Base-by-base conservation (phyloP, 2,113 vertebrate genomes). In the Oxygymnocypris stewartii region DNA sequence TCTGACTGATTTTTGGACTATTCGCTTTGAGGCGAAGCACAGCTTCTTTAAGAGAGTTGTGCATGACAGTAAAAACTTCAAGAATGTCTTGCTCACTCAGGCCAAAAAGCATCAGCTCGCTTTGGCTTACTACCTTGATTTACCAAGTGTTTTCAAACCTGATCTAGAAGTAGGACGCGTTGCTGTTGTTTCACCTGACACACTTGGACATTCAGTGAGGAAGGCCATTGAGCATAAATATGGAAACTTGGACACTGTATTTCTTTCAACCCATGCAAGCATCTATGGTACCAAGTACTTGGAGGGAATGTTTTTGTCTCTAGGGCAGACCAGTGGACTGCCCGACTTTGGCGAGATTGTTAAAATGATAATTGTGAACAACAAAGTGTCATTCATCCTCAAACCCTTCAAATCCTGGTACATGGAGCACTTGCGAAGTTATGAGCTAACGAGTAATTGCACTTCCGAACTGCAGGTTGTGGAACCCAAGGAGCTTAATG, bases 121-220 rank as follows among this genome's bases (percentile, higher is more conserved):
- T 69, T 69, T 69, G 28, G 65, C 65, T 69, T 69, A 69, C 65
- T 35, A 31, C 11, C 13, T 69, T 5, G 65, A 35, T 35, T 69
- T 35, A 14, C 28, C 65, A 65, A 80, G 78, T 61, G 7, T 80
- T 61, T 80, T 80, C 54, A 80, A 12, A 80, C 54, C 54, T 40
- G 78, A 80, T 57, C 51, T 80, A 14, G 54, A 80, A 37, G 78
- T 80, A 28, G 51, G 51, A 31, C 54, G 23, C 0, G 7, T 40
- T 80, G 78, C 78, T 40, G 18, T 80, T 13, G 35, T 80, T 80
- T 80, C 54, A 80, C 78, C 18, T 42, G 25, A 80, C 35, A 35
- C 28, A 69, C 65, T 35, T 35, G 65, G 61, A 13, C 4, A 10
- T n/a, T 80, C 54, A 8, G 12, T 80, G 78, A 80, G 13, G 40